Conservation (phyloP, 2,888 invertebrate species). For the Drosophila sordidula region DNA sequence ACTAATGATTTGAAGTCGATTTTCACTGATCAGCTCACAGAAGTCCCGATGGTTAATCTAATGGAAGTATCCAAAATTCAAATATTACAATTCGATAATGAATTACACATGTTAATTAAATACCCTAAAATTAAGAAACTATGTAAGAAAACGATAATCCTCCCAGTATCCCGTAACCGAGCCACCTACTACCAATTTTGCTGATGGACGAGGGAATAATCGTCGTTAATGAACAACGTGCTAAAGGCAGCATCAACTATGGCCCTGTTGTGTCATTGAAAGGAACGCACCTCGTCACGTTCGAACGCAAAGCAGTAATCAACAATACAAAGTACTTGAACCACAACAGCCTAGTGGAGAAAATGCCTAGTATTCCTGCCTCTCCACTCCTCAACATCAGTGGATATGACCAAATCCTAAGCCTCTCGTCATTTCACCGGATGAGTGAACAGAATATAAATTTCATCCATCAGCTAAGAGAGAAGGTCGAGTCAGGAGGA, state of each 20-base stretch:
- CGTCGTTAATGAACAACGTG: not conserved
- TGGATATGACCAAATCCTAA: not conserved
- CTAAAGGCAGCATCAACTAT: not conserved
- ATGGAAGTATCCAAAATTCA: not conserved
- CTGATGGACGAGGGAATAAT: not conserved
- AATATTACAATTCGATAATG: no score
- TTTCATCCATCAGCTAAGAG: no score
- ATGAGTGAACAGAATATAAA: not conserved
- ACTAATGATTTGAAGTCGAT: not conserved
- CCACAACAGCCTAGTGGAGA: not conserved
- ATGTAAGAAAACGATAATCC: not conserved
- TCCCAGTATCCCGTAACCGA: not conserved
- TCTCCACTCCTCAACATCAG: no score
- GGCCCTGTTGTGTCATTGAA: not conserved
- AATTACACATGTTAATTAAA: no score
- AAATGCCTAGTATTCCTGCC: no score
- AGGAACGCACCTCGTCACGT: not conserved
- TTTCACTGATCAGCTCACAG: no score
- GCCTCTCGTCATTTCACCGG: not conserved
- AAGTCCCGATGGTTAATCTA: no score
- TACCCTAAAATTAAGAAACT: not conserved
- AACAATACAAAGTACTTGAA: no score
- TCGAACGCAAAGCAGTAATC: not conserved
- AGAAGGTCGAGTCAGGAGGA: no score
- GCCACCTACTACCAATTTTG: not conserved